Percentiles rank a stretch among this genome's conserved stretches.
Evolutionary conservation across 2,797 vertebrate genomes (phyloP).

Genomic region (Triplophysa bombifrons): DNA sequence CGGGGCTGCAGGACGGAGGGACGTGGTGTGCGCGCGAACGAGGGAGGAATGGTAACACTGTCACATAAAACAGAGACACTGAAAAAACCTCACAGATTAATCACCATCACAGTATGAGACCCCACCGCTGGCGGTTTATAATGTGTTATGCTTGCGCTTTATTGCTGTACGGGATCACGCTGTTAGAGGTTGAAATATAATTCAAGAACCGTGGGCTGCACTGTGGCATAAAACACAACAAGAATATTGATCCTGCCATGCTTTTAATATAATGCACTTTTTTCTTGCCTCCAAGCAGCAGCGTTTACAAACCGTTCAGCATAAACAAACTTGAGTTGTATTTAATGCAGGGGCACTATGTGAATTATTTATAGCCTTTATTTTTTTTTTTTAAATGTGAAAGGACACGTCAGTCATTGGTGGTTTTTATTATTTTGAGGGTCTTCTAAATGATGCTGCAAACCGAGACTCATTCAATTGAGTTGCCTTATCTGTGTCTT

Average conservation of each 20-base stretch:
- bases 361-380: constrained; percentile 28
- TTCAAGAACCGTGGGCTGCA: constrained; percentile 14
- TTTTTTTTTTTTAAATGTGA: too few species aligned
- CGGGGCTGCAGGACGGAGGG: constrained; percentile 20
- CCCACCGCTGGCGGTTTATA: constrained; percentile 3
- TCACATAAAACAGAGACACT: constrained; percentile 6
- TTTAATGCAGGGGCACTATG: background rate
- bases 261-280: constrained; percentile 27
- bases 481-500: background rate
- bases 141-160: constrained; percentile 12
- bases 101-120: constrained; percentile 30
- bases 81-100: constrained; percentile 28
- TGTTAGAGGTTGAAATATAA: constrained; percentile 30
- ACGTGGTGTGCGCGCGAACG: too few species aligned
- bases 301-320: constrained; percentile 3
- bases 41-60: constrained; percentile 12
- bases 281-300: constrained; percentile 12
- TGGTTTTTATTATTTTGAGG: background rate
- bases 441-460: background rate
- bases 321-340: background rate
- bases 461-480: background rate
- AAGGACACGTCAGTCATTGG: background rate
- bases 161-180: constrained; percentile 2
- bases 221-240: background rate
- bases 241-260: constrained; percentile 23